phyloP scores from a whole-genome alignment of 2,797 vertebrate genomes.

The Okamejei kenojei region DNA sequence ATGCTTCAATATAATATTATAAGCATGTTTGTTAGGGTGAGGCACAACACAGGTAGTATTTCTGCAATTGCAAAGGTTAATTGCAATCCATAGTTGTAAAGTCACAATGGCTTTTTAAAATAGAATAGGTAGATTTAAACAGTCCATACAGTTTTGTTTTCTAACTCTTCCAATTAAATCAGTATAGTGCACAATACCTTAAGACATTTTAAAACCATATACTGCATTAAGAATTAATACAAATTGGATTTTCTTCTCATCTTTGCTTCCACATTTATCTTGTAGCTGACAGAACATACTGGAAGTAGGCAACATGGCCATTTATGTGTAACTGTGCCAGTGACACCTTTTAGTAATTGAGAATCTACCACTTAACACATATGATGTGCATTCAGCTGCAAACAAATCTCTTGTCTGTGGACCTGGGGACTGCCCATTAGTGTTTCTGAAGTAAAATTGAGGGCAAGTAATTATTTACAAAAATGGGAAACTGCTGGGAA shows the following conservation, averaged over 20 bases:
- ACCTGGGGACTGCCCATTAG: conserved; percentile 15
- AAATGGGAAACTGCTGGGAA: conserved; percentile 5
- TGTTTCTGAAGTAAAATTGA: conserved; percentile 19
- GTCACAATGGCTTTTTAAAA: background rate
- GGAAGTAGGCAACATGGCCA: background rate
- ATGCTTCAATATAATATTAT: background rate
- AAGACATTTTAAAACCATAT: background rate
- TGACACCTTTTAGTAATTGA: conserved; percentile 7
- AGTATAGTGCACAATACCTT: background rate
- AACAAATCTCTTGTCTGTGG: background rate
- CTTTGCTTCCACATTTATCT: background rate
- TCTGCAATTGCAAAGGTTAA: background rate
- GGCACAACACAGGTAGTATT: background rate
- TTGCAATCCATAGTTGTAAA: background rate
- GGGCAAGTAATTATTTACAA: conserved; percentile 3
- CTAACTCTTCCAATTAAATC: background rate
- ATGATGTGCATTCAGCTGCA: conserved; percentile 9
- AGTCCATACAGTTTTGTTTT: background rate
- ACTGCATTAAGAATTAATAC: background rate
- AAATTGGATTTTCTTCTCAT: background rate
- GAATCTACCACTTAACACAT: background rate
- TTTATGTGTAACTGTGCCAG: background rate
- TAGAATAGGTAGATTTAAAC: too few relatives aligned
- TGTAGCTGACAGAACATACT: background rate
- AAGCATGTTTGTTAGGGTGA: background rate